phyloP scores from a whole-genome alignment of 2,113 vertebrate species.

The Bubo blakistoni region DNA sequence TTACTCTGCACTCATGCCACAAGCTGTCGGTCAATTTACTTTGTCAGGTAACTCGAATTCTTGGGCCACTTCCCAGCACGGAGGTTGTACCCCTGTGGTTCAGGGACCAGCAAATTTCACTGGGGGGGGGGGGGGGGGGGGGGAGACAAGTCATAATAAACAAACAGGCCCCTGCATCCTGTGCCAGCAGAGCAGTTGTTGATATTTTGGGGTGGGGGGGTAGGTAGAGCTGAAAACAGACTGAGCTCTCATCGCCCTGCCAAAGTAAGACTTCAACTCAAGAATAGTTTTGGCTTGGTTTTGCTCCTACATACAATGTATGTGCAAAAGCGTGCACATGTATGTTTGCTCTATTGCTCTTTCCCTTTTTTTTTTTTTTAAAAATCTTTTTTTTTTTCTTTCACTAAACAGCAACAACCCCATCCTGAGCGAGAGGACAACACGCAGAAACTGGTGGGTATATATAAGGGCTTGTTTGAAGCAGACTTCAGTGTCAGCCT shows the following conservation, averaged over 20 bases:
- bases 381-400: background rate
- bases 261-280: background rate
- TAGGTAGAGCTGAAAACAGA: accelerated
- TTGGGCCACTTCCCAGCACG: background rate
- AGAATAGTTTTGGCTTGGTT: background rate
- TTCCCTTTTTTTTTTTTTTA: too few relatives aligned
- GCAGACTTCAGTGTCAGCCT: background rate
- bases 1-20: accelerated
- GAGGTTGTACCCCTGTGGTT: background rate
- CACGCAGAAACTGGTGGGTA: background rate
- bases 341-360: background rate
- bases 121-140: accelerated
- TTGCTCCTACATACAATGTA: background rate
- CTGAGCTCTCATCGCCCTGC: background rate
- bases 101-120: background rate
- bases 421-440: background rate
- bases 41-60: too few relatives aligned
- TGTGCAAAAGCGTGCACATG: accelerated
- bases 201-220: accelerated
- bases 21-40: background rate
- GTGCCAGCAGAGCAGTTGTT: background rate
- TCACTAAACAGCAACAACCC: background rate
- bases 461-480: background rate
- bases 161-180: background rate
- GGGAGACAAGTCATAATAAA: background rate